Evolutionary conservation across 2,113 vertebrate genomes (phyloP), one percentile per base, ranked within the genome.

Genomic region (Heloderma charlesbogerti): DNA sequence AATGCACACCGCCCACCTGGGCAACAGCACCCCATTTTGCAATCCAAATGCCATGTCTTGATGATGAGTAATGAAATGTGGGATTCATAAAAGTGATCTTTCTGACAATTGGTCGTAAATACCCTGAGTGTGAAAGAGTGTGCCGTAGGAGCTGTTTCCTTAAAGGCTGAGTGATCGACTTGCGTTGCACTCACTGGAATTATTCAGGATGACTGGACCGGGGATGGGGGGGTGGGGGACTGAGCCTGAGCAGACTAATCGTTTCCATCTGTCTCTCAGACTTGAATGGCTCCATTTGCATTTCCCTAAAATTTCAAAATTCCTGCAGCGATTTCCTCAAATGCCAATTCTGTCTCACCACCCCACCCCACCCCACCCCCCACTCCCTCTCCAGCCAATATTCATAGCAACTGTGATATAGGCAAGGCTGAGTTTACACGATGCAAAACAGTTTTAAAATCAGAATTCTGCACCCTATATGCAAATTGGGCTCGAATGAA

Each of bases 181-280:
- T 57, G 60, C 69, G 8, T 75, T 34, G 22, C 5, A 34, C 51
- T 1, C 63, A 78, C 79, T 74, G 37, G 75, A 18, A 2, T 57
- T 82, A 51, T 85, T 12, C 66, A 29, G 54, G 15, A 78, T 66
- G 40, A 16, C 66, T 8, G 77, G 89, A 66, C 1, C 7, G 22
- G 75, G 2, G 25, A 31, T 7, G 0, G 18, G 3, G 40, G 0
- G 6, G 54, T 25, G 18, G 25, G 29, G 10, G 54, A 57, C 45
- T 1, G 57, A 0, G 13, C n/a, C 84, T 27, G 81, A 15, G 78
- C 92, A 91, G 86, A 0, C 45, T 96, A 93, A 96, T 95, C 75
- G 1, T 77, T 95, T 93, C 94, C 95, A 96, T 89, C 94, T 96
- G 95, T 88, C 86, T 67, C 84, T 63, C 91, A 92, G 95, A 95